Percentiles rank a stretch among this genome's conserved stretches.
phyloP scores from a whole-genome alignment of 2,888 invertebrate genomes.

The Melanotus villosus region DNA sequence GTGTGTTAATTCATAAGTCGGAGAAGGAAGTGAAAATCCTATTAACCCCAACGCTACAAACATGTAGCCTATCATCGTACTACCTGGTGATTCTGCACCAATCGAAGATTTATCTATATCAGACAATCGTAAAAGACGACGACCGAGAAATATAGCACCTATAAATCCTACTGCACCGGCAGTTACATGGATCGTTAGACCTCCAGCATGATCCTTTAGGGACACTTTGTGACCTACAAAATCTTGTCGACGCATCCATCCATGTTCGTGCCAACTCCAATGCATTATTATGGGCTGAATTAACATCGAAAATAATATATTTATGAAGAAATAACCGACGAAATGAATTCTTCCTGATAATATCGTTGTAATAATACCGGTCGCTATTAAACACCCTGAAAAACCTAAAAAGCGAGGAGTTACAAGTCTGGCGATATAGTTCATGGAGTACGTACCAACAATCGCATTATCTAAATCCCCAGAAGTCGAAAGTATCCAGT shows the following conservation, averaged over 20 bases:
- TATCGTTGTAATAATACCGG: conserved; percentile 61
- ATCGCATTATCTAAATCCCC: conserved; percentile 50
- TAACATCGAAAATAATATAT: conserved; percentile 57
- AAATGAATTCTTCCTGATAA: conserved; percentile 61
- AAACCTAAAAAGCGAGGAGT: conserved; percentile 56
- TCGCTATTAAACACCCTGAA: conserved; percentile 60
- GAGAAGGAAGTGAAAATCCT: conserved; percentile 50
- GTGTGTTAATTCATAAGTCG: conserved; percentile 33
- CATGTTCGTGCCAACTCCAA: conserved; percentile 63
- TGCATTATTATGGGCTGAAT: conserved; percentile 64
- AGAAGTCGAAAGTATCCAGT: conserved; percentile 55
- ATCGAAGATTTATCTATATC: conserved; percentile 63
- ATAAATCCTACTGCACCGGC: conserved; percentile 62
- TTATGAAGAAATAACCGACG: conserved; percentile 58
- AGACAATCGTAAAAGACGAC: conserved; percentile 60
- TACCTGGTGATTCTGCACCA: conserved; percentile 55
- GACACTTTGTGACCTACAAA: conserved; percentile 50
- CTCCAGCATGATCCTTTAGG: conserved; percentile 62
- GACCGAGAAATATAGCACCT: conserved; percentile 61
- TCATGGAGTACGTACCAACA: conserved; percentile 46
- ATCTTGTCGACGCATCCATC: conserved; percentile 61
- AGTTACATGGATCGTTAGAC: conserved; percentile 60
- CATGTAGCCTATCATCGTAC: conserved; percentile 56
- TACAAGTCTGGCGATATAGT: not conserved
- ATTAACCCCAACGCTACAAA: conserved; percentile 63